phyloP scores from a whole-genome alignment of 2,797 vertebrate genomes.

The Morelia viridis region DNA sequence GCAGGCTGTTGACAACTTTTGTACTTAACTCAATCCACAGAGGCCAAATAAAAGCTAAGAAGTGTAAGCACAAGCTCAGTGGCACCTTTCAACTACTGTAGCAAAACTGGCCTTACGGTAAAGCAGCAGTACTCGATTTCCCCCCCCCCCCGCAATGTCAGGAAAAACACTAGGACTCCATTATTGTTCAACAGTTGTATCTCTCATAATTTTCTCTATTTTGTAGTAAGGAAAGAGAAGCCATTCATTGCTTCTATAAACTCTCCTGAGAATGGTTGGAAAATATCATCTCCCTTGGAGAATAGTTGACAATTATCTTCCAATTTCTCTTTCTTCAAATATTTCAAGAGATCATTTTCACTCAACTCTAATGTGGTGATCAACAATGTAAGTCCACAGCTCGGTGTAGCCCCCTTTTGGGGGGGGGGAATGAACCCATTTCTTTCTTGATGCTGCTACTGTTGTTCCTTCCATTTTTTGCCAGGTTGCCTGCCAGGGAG shows the following conservation, averaged over 20 bases:
- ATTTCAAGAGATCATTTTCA: neutral
- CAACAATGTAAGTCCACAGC: neutral
- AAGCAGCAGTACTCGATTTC: neutral
- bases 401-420: neutral
- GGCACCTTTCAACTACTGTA: neutral
- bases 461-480: neutral
- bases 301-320: neutral
- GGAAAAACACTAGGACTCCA: neutral
- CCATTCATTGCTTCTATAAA: neutral
- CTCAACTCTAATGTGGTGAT: neutral
- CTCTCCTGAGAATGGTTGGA: neutral
- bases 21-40: neutral
- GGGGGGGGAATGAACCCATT: neutral
- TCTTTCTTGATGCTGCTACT: neutral
- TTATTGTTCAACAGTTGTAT: neutral
- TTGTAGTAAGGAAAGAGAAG: neutral
- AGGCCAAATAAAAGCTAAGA: neutral
- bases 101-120: neutral
- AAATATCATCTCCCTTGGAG: neutral
- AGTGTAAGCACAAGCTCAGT: neutral
- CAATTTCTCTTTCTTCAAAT: neutral
- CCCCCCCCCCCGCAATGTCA: neutral
- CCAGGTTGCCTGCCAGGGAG: neutral
- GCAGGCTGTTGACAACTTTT: neutral
- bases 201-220: neutral